Base-by-base conservation (phyloP, 2,888 invertebrate genomes). In the Hirtodrosophila duncani region DNA sequence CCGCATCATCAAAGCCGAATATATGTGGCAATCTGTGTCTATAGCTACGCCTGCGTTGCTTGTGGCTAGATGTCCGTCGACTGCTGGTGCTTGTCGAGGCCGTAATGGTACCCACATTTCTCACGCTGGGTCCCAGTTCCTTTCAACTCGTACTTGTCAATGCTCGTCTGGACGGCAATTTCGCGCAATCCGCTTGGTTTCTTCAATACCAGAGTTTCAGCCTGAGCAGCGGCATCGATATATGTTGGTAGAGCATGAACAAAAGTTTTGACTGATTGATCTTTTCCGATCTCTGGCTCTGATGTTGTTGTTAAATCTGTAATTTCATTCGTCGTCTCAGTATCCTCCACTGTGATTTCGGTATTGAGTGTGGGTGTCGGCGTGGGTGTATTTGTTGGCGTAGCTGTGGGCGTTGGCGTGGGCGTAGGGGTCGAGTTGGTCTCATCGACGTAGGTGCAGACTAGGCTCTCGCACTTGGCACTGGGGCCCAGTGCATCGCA, bases 151-250 rank as follows among this genome's bases (percentile, higher is more conserved):
- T 75, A 81, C 4, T 64, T 62, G 31, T 86, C 85, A 46, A 85
- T 74, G 51, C 86, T 85, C 1, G 85, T 86, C 63, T 86, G 86
- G 3, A 85, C 82, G 16, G 85, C 86, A 24, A 85, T 83, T 64
- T 85, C 85, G 7, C 83, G 84, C 8, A 67, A 75, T 16, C 62
- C 61, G 0, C 60, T 64, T 0, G 63, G 34, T 2, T 43, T 61
- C 16, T 74, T 26, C 2, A 67, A 38, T 0, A 39, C 33, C 14
- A 69, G 67, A 3, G 10, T 50, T 8, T 72, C 77, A 5, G 67
- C 69, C 62, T 72, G 78, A 17, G 68, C 66, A 21, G 61, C 29
- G 13, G 52, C 68, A 58, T 78, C 68, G 24, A 57, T 56, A 13
- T 79, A 53, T 23, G 62, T 67, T 38, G 74, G 78, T 7, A 66